Base-by-base conservation (phyloP, 2,797 vertebrate genomes). In the Acanthurus leucopareius region DNA sequence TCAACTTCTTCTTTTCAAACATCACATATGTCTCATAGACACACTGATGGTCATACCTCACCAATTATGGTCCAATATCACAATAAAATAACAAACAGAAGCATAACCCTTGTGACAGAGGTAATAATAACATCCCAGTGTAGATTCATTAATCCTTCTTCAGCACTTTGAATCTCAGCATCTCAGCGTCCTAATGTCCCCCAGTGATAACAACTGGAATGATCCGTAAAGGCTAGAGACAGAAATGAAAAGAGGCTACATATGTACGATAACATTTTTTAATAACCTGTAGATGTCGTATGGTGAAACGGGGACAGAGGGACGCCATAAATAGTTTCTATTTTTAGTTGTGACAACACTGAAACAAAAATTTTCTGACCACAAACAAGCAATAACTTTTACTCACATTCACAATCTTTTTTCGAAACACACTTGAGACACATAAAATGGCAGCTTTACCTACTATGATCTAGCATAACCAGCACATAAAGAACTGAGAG, bases 141-240 rank as follows among this genome's bases (percentile, higher is more conserved):
- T 69, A 19, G 58, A 77, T 70, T 67, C 66, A 69, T 15, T 14
- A 57, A 65, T 73, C 66, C 57, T 71, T 68, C 35, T 60, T 85
- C 66, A 60, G 51, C 73, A 45, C 68, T 71, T 74, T 64, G 13
- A 75, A 65, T 73, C 35, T 53, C 77, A 84, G 78, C 80, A 57
- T 32, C 28, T 32, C 28, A 32, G 28, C 28, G 4, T 32, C 77
- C 77, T 73, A 20, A 1, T 19, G 45, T 82, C 79, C 72, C 79
- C 63, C 84, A 87, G 88, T 89, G 84, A 90, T 86, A 82, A 71
- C 53, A 70, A 70, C 77, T 88, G 89, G 88, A 93, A 91, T 91
- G 91, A 80, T 87, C 64, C 17, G 65, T 86, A 77, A 15, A 13
- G 58, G 60, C 60, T 66, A 80, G 71, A 76, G 49, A 67, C 62